phyloP scores from a whole-genome alignment of 2,888 invertebrate genomes.

The Aspidiotus destructor region DNA sequence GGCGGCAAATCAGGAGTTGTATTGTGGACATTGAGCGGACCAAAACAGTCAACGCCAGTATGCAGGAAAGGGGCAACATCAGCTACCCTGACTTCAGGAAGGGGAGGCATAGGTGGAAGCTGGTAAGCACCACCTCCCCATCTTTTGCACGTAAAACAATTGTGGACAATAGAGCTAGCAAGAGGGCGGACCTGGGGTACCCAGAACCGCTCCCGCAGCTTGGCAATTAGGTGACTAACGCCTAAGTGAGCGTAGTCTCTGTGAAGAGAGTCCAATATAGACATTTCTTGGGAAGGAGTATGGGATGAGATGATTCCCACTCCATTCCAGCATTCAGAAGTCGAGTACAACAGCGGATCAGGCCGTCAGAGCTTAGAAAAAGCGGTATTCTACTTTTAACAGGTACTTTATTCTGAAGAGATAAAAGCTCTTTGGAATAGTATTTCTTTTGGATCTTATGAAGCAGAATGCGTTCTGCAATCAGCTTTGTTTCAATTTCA shows the following conservation, averaged over 20 bases:
- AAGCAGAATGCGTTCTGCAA: background rate
- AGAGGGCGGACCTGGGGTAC: background rate
- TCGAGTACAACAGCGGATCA: background rate
- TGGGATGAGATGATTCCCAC: background rate
- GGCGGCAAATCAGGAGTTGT: too few relatives aligned
- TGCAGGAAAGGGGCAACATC: too few relatives aligned
- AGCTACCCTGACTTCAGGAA: too few relatives aligned
- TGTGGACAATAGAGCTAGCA: background rate
- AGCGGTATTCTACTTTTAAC: background rate
- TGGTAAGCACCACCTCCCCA: background rate
- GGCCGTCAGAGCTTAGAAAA: background rate
- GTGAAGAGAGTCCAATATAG: background rate
- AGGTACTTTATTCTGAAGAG: background rate
- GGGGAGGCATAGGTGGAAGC: background rate
- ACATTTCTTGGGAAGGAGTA: background rate
- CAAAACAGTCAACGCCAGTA: too few relatives aligned
- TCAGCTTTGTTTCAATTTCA: background rate
- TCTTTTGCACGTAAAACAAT: background rate
- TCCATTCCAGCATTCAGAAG: background rate
- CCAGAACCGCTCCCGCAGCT: background rate
- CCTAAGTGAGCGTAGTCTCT: background rate
- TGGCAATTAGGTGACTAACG: background rate
- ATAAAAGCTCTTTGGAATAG: background rate
- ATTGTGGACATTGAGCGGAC: too few relatives aligned
- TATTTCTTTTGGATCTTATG: background rate